Evolutionary conservation across 2,797 vertebrate genomes (phyloP).

Genomic region (Dallia pectoralis): DNA sequence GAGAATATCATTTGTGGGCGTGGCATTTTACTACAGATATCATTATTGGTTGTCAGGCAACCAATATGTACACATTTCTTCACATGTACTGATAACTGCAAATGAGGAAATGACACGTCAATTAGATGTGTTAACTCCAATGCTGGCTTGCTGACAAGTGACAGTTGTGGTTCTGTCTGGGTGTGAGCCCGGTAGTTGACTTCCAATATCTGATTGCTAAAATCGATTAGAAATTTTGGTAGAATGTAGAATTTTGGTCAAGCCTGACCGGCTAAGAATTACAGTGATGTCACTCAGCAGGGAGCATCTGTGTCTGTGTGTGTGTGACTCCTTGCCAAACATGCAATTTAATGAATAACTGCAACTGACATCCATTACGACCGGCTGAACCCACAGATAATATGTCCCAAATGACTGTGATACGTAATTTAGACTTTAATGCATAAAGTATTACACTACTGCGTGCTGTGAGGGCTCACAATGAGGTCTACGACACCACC

Average conservation of each 20-base stretch:
- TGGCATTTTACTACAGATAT: too few relatives aligned
- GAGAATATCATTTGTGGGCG: too few relatives aligned
- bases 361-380: conserved; percentile 38
- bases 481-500: conserved; percentile 45
- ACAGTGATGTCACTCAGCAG: conserved; percentile 23
- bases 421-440: conserved; percentile 53
- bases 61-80: not conserved
- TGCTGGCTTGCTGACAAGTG: conserved; percentile 35
- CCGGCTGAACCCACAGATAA: conserved; percentile 40
- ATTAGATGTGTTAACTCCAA: conserved; percentile 52
- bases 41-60: too few relatives aligned
- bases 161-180: conserved; percentile 38
- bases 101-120: conserved; percentile 27
- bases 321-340: conserved; percentile 16
- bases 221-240: conserved; percentile 36
- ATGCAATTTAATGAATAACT: conserved; percentile 56
- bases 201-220: conserved; percentile 39
- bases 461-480: conserved; percentile 33
- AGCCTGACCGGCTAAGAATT: conserved; percentile 47
- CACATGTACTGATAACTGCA: conserved; percentile 36
- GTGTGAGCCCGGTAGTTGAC: conserved; percentile 42
- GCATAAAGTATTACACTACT: conserved; percentile 29
- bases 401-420: conserved; percentile 46
- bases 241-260: conserved; percentile 43
- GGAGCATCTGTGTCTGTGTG: conserved; percentile 16